Conservation (phyloP, 1,140 invertebrate genomes). For the Camponotus vicinus region DNA sequence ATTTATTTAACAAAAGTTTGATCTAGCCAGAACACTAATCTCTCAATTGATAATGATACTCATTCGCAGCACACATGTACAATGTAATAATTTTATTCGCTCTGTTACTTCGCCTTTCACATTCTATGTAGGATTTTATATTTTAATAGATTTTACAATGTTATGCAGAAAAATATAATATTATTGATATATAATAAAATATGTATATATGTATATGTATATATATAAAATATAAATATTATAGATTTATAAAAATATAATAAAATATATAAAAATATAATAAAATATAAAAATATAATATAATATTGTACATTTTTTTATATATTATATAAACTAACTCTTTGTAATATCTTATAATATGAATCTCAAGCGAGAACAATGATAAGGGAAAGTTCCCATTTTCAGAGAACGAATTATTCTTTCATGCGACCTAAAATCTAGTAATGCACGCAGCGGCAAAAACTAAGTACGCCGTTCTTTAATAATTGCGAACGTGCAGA, state of each 20-base stretch:
- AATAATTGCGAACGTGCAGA: constrained; percentile 49
- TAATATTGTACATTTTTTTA: too few species aligned
- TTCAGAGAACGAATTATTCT: constrained; percentile 16
- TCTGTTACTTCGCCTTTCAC: background rate
- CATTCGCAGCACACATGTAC: background rate
- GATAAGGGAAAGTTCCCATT: background rate
- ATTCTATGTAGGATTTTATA: background rate
- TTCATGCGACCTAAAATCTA: constrained; percentile 40
- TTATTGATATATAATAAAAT: too few species aligned
- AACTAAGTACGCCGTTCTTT: constrained; percentile 51
- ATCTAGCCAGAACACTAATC: too few species aligned
- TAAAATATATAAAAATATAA: too few species aligned
- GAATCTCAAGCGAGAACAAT: background rate
- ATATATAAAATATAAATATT: too few species aligned
- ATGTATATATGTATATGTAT: background rate
- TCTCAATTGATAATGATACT: background rate
- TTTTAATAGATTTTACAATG: background rate
- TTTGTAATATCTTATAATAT: background rate
- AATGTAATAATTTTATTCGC: background rate
- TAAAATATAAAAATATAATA: too few species aligned
- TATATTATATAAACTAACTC: background rate
- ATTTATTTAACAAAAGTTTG: background rate
- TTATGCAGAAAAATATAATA: background rate
- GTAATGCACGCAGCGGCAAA: constrained; percentile 41
- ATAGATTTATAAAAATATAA: too few species aligned